Conservation (phyloP, 2,888 invertebrate genomes). For the Drosophila austrosaltans region DNA sequence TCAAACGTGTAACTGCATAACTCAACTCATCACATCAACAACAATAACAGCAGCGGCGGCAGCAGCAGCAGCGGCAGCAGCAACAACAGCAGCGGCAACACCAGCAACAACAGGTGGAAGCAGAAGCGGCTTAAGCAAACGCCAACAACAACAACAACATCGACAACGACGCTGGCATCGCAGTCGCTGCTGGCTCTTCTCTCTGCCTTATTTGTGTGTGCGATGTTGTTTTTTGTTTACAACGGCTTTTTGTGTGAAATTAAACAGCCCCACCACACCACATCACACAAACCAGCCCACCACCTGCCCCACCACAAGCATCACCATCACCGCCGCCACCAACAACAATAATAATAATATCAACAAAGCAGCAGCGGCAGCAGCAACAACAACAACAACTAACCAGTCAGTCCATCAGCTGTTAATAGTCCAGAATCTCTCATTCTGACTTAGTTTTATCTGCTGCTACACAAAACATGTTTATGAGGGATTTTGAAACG, state of each 20-base stretch:
- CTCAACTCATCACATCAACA: conserved; percentile 76
- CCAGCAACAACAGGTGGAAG: conserved; percentile 60
- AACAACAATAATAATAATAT: neutral
- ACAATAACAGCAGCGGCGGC: conserved; percentile 46
- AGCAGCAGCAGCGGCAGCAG: conserved; percentile 27
- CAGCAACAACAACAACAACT: conserved; percentile 11
- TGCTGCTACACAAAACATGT: conserved; percentile 49
- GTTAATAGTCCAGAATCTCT: conserved; percentile 51
- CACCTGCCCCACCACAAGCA: neutral
- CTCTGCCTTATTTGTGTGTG: conserved; percentile 51
- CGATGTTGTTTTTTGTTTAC: conserved; percentile 40
- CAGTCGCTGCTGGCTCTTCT: conserved; percentile 1
- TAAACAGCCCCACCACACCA: conserved; percentile 40
- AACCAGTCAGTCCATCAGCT: conserved; percentile 55
- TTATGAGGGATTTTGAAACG: conserved; percentile 58
- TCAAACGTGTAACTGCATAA: conserved; percentile 80
- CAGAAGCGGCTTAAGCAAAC: conserved; percentile 30
- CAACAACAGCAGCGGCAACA: conserved; percentile 23
- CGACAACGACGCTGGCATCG: conserved; percentile 7
- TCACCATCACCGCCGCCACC: neutral
- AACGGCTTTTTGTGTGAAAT: conserved; percentile 55
- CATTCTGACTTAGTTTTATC: conserved; percentile 48
- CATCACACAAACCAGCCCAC: neutral
- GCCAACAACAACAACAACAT: neutral
- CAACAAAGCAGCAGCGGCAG: conserved; percentile 3